A percentile compares a stretch with the other conserved stretches of the same genome.
Evolutionary conservation across 2,888 invertebrate genomes (phyloP).

Genomic region (Silvanus unidentatus): DNA sequence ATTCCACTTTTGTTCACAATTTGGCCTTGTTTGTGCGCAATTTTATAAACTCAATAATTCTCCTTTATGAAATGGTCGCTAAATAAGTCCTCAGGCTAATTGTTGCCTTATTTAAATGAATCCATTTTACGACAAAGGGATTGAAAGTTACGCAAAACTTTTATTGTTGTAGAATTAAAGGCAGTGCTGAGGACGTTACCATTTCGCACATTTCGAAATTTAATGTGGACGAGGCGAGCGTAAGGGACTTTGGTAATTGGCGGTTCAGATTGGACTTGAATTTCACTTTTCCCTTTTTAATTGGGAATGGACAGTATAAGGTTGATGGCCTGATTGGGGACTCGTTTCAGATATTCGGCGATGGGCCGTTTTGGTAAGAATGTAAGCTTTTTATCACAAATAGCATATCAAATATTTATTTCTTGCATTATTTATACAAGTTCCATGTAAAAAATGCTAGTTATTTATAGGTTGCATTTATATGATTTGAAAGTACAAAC

Average conservation of each 20-base stretch:
- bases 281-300: constrained; percentile 41
- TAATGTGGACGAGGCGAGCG: constrained; percentile 37
- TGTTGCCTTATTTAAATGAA: no score
- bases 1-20: not conserved
- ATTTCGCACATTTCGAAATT: constrained; percentile 42
- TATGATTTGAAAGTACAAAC: constrained; percentile 38
- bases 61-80: no score
- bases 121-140: not conserved
- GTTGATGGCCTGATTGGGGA: constrained; percentile 40
- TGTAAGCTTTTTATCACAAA: not conserved
- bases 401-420: no score
- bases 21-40: not conserved
- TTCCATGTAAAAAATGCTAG: no score
- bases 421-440: no score
- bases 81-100: no score
- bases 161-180: constrained; percentile 36
- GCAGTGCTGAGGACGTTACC: constrained; percentile 39
- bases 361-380: constrained; percentile 43
- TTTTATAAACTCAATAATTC: not conserved
- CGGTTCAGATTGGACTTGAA: constrained; percentile 38
- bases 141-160: constrained; percentile 3
- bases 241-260: constrained; percentile 35
- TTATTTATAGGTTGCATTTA: constrained; percentile 39
- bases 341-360: constrained; percentile 38
- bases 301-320: constrained; percentile 41